Evolutionary conservation across 2,113 vertebrate genomes (phyloP), one percentile per base, ranked within the genome.

Genomic region (Ranitomeya imitator): DNA sequence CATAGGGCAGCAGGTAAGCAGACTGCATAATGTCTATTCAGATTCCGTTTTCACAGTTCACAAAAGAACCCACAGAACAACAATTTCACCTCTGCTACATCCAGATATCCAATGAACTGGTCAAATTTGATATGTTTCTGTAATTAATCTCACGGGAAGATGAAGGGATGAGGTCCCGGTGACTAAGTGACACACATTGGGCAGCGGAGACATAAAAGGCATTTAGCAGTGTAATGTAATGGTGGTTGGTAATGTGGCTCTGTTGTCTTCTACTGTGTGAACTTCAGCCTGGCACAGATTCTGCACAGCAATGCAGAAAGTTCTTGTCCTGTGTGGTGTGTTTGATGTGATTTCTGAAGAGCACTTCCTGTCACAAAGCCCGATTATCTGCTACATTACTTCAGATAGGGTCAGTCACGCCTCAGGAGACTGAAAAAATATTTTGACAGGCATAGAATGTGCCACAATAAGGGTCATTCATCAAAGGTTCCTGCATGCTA

Each of bases 311-410:
- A 79, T 86, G 85, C 85, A 86, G 78, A 79, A 86, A 79, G 74
- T 61, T 79, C 74, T 78, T 79, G 85, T 86, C 85, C 79, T 78
- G 45, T 79, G 79, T 79, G 52, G 63, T 87, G 77, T 54, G 77
- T 87, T 69, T 87, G 51, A 87, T 87, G 79, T 74, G 79, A 87
- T 71, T 87, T 87, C 86, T 87, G 65, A 82, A 87, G 86, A 59
- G 86, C 79, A 87, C 86, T 87, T 87, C 86, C 86, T 82, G 86
- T 87, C 65, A 81, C 86, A 87, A 73, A 82, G 78, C 67, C 65
- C 67, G 86, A 87, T 87, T 79, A 87, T 87, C 78, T 87, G 86
- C 78, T 87, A 87, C 86, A 87, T 87, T 82, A 82, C 79, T 82
- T 87, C 77, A 79, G 65, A 81, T 81, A 60, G 86, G 86, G 86